phyloP scores from a whole-genome alignment of 2,797 vertebrate species.

The Vireo griseus region DNA sequence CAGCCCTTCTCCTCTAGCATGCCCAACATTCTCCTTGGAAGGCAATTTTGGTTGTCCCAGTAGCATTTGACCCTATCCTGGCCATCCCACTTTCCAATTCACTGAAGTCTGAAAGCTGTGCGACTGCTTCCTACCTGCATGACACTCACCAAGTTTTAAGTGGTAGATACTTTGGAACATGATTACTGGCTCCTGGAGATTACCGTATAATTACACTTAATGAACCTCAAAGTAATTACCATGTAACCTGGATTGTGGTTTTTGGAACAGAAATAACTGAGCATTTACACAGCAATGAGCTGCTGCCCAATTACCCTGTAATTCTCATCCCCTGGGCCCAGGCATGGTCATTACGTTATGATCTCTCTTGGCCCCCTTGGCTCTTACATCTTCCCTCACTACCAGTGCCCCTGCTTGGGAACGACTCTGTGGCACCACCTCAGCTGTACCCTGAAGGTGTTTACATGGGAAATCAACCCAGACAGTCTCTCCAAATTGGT shows the following conservation, averaged over 20 bases:
- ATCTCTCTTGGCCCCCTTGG: not conserved
- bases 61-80: not conserved
- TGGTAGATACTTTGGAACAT: slow-evolving; percentile 55
- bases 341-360: not conserved
- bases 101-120: not conserved
- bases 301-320: slow-evolving; percentile 42
- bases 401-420: not conserved
- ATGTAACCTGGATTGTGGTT: slow-evolving; percentile 49
- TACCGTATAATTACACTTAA: slow-evolving; percentile 69
- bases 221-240: slow-evolving; percentile 66
- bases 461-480: not conserved
- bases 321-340: slow-evolving; percentile 4
- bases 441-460: not conserved
- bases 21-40: not conserved
- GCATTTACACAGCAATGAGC: slow-evolving; percentile 40
- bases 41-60: not conserved
- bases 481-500: not conserved
- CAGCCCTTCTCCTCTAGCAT: not conserved
- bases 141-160: slow-evolving; percentile 19
- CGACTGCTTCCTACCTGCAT: slow-evolving; percentile 55
- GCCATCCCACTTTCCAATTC: not conserved
- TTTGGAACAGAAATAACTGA: slow-evolving; percentile 58
- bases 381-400: not conserved
- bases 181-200: slow-evolving; percentile 62
- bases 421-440: not conserved